phyloP scores from a whole-genome alignment of 2,113 vertebrate species.

The Tricholaema leucomelas region DNA sequence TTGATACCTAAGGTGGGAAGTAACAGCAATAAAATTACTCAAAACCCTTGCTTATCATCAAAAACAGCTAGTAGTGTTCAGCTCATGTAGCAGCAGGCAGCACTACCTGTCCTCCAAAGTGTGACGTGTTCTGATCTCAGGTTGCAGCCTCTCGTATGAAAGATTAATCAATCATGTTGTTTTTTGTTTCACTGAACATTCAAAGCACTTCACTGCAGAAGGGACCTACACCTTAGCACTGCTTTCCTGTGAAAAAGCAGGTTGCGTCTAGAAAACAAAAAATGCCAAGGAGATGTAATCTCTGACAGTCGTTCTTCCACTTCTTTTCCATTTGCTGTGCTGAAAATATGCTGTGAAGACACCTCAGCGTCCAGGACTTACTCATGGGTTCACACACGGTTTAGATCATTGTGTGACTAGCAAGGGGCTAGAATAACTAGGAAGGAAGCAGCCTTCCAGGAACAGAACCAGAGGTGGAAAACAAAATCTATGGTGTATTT shows the following conservation, averaged over 20 bases:
- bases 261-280: not conserved
- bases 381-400: not conserved
- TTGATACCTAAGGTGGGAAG: not conserved
- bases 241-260: not conserved
- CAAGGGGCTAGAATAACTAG: not conserved
- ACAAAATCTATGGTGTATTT: not conserved
- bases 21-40: not conserved
- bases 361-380: rapidly evolving
- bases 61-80: not conserved
- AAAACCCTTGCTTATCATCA: not conserved
- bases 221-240: rapidly evolving
- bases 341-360: not conserved
- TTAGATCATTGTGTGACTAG: not conserved
- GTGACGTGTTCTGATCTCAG: not conserved
- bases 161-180: not conserved
- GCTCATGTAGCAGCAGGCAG: rapidly evolving
- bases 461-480: not conserved
- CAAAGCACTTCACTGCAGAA: not conserved
- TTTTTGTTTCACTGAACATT: not conserved
- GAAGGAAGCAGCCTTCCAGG: not conserved
- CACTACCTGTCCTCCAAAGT: not conserved
- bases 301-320: not conserved
- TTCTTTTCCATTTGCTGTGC: not conserved
- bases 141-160: not conserved
- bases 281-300: not conserved